Evolutionary conservation across 2,888 invertebrate species (phyloP).

Genomic region (Dusona sp.): DNA sequence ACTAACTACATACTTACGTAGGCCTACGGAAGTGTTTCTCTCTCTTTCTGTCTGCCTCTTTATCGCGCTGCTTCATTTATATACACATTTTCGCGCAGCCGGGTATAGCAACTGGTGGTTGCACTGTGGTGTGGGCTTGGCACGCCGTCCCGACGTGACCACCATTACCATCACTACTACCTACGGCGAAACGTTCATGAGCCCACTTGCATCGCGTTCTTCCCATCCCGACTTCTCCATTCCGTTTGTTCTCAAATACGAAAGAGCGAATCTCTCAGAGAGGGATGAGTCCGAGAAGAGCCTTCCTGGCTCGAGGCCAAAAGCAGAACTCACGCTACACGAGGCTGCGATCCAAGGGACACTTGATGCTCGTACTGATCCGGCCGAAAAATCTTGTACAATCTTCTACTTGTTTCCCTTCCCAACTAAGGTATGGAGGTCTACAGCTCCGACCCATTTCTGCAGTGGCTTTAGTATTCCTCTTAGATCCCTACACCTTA

Average conservation of each 20-base stretch:
- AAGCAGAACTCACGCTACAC: slow-evolving; percentile 66
- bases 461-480: slow-evolving; percentile 35
- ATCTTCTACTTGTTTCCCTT: not conserved
- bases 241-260: slow-evolving; percentile 83
- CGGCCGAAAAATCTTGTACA: slow-evolving; percentile 40
- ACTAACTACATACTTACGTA: slow-evolving; percentile 82
- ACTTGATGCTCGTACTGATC: slow-evolving; percentile 42
- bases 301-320: slow-evolving; percentile 81
- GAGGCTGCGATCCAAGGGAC: slow-evolving; percentile 41
- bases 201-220: slow-evolving; percentile 80
- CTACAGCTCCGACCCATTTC: slow-evolving; percentile 26
- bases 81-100: slow-evolving; percentile 65
- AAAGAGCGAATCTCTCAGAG: slow-evolving; percentile 81
- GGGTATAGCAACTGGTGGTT: slow-evolving; percentile 85
- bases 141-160: slow-evolving; percentile 75
- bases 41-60: slow-evolving; percentile 63
- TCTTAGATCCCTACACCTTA: slow-evolving; percentile 3
- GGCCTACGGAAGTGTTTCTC: slow-evolving; percentile 78
- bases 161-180: slow-evolving; percentile 58
- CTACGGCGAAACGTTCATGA: slow-evolving; percentile 68
- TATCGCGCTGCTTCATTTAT: slow-evolving; percentile 66
- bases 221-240: slow-evolving; percentile 68
- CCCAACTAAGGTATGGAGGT: slow-evolving; percentile 13
- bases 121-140: slow-evolving; percentile 76
- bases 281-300: slow-evolving; percentile 77